phyloP scores from a whole-genome alignment of 2,888 invertebrate species.

The Megamerina dolium region DNA sequence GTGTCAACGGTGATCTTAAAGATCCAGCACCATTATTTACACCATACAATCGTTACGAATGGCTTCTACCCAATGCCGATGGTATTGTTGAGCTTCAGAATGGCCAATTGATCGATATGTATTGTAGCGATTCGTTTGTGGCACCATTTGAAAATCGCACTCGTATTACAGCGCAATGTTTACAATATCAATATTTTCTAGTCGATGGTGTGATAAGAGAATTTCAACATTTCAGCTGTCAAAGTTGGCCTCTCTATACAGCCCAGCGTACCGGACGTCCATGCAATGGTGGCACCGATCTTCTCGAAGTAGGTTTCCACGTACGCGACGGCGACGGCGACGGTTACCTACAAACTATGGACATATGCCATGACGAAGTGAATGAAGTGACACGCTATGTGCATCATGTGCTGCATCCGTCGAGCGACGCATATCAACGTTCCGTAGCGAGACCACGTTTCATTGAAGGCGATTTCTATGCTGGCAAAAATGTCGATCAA shows the following conservation, averaged over 20 bases:
- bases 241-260: conserved; percentile 31
- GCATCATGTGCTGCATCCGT: conserved; percentile 44
- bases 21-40: conserved; percentile 58
- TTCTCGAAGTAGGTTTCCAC: conserved; percentile 47
- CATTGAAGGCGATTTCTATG: conserved; percentile 42
- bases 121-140: conserved; percentile 30
- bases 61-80: conserved; percentile 31
- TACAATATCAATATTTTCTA: conserved; percentile 29
- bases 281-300: conserved; percentile 38
- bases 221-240: conserved; percentile 43
- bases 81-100: conserved; percentile 30
- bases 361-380: conserved; percentile 47
- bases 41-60: conserved; percentile 37
- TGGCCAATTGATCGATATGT: conserved; percentile 36
- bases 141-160: conserved; percentile 23
- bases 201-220: conserved; percentile 28
- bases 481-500: conserved; percentile 35
- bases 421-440: conserved; percentile 47
- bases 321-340: conserved; percentile 10
- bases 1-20: conserved; percentile 29
- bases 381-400: conserved; percentile 45
- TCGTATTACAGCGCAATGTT: conserved; percentile 33
- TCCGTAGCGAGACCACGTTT: conserved; percentile 43
- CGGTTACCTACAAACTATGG: conserved; percentile 42
- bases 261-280: conserved; percentile 31